Base-by-base conservation (phyloP, 2,888 invertebrate genomes). In the Lochmaea capreae region DNA sequence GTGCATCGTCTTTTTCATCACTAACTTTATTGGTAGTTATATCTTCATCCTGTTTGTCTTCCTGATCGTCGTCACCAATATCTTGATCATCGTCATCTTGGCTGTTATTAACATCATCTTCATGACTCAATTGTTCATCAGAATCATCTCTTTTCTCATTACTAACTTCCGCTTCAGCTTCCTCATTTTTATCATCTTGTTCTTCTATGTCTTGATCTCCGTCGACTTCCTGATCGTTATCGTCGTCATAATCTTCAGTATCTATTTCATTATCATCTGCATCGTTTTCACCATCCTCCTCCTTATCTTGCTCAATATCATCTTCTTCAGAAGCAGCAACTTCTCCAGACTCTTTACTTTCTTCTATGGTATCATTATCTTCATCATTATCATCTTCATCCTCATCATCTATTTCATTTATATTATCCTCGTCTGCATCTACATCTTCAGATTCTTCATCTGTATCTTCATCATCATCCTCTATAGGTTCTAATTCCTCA, bases 321-420 rank as follows among this genome's bases (percentile, higher is more conserved):
- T 87, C 89, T 77, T 90, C 90, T 69, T 89, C 86, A 82, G 88
- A 88, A 39, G 89, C 89, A 78, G 89, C 89, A 80, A 87, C 87
- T 82, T 89, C 89, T 80, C 89, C 89, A 76, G 90, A 89, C 26
- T 85, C 84, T 66, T 89, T 89, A 82, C 16, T 18, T 18, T 89
- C 89, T 69, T 80, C 76, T 59, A 87, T 71, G 11, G 74, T 68
- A 42, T 87, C 86, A 57, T 84, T 83, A 16, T 87, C 87, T 66
- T 87, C 87, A 22, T 86, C 77, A 16, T 79, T 78, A 33, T 78
- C 77, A 16, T 79, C 78, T 43, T 78, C 71, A 10, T 79, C 78
- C 14, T 67, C 73, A 33, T 26, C 33, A 14, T 58, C 65, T 61
- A 70, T 74, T 39, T 78, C 76, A 49, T 77, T 75, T 11, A 80